These are phyloP conservation scores for Malthinus flaveolus DNA, from an alignment of 2,888 invertebrate genomes.

Conservation along the genomic window DNA sequence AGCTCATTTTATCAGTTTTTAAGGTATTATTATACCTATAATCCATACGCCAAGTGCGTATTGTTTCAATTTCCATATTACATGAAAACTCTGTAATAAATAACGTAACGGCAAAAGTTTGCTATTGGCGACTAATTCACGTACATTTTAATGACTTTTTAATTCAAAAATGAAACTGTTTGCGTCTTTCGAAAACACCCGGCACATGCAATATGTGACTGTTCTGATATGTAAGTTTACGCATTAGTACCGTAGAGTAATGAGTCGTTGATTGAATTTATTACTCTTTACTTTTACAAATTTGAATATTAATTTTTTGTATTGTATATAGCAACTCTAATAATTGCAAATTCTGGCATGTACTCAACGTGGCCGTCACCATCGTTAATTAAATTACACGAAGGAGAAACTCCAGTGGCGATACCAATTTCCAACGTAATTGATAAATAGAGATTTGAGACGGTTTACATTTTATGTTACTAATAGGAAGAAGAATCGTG, in stretches of 20 bases:
- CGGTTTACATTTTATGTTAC: not conserved
- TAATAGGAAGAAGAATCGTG: constrained; percentile 3
- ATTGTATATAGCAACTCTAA: constrained; percentile 23
- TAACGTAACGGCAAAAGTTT: too few relatives aligned
- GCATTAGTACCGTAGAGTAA: too few relatives aligned
- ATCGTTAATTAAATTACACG: constrained; percentile 24
- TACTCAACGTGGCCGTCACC: constrained; percentile 33
- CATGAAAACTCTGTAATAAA: too few relatives aligned
- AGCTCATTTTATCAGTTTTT: too few relatives aligned
- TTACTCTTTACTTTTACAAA: not conserved
- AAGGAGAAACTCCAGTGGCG: constrained; percentile 1
- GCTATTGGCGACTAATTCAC: too few relatives aligned
- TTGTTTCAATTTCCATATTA: not conserved
- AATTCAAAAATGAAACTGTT: not conserved
- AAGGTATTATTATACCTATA: too few relatives aligned
- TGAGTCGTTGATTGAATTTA: too few relatives aligned
- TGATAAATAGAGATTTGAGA: not conserved
- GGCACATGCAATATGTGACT: constrained; percentile 30
- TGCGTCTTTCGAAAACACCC: constrained; percentile 8
- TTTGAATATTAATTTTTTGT: too few relatives aligned
- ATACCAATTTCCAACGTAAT: not conserved
- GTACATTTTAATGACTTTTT: too few relatives aligned
- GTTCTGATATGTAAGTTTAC: constrained; percentile 27
- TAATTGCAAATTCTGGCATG: constrained; percentile 20
- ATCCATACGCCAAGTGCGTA: too few relatives aligned